These are phyloP conservation scores for Acleris sparsana DNA, from an alignment of 2,888 invertebrate species.

Conservation along the genomic window DNA sequence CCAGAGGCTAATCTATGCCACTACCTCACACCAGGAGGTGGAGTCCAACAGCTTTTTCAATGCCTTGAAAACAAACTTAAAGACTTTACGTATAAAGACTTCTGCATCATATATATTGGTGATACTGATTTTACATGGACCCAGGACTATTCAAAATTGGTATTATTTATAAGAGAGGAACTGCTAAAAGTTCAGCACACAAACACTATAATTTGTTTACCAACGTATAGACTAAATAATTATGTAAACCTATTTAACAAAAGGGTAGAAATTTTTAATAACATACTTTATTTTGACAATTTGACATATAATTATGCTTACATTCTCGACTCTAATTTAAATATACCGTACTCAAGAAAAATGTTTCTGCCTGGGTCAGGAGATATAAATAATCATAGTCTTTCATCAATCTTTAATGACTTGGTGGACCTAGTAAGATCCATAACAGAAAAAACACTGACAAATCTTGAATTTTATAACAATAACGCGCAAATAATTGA, in stretches of 20 bases:
- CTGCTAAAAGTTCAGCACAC: conserved; percentile 4
- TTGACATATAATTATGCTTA: conserved; percentile 4
- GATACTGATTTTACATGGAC: conserved; percentile 1
- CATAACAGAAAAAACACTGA: background rate
- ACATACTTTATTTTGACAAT: conserved; percentile 9
- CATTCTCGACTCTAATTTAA: conserved; percentile 14
- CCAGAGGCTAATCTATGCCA: background rate
- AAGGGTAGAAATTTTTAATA: conserved; percentile 12
- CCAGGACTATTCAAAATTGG: background rate
- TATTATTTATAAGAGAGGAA: conserved; percentile 8
- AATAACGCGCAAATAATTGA: too few relatives aligned
- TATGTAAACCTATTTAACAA: conserved; percentile 14
- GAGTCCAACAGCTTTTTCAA: conserved; percentile 2
- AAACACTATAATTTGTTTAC: conserved; percentile 16
- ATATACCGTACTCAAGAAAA: conserved; percentile 5
- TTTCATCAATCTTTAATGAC: background rate
- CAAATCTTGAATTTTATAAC: too few relatives aligned
- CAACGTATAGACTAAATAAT: conserved; percentile 1
- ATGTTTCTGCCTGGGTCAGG: conserved; percentile 11
- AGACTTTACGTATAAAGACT: background rate
- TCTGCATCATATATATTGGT: conserved; percentile 5
- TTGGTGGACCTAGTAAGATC: background rate
- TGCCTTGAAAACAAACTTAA: conserved; percentile 5
- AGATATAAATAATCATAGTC: background rate
- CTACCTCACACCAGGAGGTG: conserved; percentile 7